Conservation (phyloP, 2,888 invertebrate genomes). For the Zygothrica quintamaculata region DNA sequence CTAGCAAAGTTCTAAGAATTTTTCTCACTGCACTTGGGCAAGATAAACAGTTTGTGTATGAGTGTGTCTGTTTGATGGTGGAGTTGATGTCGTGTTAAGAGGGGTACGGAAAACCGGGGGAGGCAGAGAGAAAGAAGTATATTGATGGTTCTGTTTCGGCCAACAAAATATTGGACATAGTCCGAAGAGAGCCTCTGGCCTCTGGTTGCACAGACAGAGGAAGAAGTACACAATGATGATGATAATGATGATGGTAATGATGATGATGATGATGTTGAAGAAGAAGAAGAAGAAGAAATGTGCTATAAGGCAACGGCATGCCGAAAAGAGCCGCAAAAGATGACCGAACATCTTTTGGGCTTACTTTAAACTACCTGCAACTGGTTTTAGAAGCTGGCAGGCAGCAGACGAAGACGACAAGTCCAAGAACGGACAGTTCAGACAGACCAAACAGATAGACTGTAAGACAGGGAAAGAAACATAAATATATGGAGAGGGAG, state of each 20-base stretch:
- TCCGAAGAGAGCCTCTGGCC: constrained; percentile 40
- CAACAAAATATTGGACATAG: constrained; percentile 53
- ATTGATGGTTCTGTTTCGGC: constrained; percentile 38
- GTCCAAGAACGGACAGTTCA: constrained; percentile 53
- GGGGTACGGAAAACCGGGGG: background rate
- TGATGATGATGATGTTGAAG: too few species aligned
- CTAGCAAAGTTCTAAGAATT: constrained; percentile 73
- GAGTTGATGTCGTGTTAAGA: background rate
- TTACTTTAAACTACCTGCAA: constrained; percentile 82
- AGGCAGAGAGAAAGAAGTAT: background rate
- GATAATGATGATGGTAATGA: too few species aligned
- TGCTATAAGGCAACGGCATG: constrained; percentile 45
- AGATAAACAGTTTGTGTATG: too few species aligned
- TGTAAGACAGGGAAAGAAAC: constrained; percentile 19
- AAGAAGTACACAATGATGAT: too few species aligned
- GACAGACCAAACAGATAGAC: constrained; percentile 24
- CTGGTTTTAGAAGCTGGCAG: constrained; percentile 73
- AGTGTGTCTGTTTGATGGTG: too few species aligned
- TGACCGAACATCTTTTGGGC: constrained; percentile 70
- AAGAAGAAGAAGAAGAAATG: constrained; percentile 26
- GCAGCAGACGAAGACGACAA: constrained; percentile 52
- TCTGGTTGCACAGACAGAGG: constrained; percentile 38
- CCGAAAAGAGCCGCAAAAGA: constrained; percentile 69
- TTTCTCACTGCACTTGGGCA: constrained; percentile 67
- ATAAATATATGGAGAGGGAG: constrained; percentile 2